Percentiles rank a stretch among this genome's conserved stretches.
Evolutionary conservation across 2,888 invertebrate genomes (phyloP).

Genomic region (Itoplectis maculator): DNA sequence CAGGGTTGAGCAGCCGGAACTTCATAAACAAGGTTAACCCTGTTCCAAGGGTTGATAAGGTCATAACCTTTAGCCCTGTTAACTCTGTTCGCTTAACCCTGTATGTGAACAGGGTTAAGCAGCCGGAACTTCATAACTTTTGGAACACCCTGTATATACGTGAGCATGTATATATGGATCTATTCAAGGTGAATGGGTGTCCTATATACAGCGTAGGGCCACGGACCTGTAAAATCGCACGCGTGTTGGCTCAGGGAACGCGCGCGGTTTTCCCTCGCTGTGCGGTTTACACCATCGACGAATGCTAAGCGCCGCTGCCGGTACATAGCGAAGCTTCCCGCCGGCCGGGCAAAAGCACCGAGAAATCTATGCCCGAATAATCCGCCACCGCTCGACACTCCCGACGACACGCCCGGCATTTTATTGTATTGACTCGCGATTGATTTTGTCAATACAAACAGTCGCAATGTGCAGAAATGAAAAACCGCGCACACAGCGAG

Average conservation of each 20-base stretch:
- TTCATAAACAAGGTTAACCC: too few species aligned
- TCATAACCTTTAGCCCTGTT: too few species aligned
- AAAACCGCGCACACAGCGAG: not conserved
- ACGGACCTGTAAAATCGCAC: constrained; percentile 47
- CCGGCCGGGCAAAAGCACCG: not conserved
- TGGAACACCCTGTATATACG: too few species aligned
- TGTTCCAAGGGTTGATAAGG: too few species aligned
- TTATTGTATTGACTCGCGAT: constrained; percentile 1
- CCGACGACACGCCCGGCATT: not conserved
- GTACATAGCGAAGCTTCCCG: not conserved
- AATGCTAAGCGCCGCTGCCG: constrained; percentile 2
- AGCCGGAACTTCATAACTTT: too few species aligned
- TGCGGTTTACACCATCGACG: constrained; percentile 35
- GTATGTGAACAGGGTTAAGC: too few species aligned
- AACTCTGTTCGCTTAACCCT: too few species aligned
- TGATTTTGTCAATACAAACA: not conserved
- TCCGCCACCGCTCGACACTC: constrained; percentile 1
- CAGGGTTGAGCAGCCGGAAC: too few species aligned
- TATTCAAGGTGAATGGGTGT: not conserved
- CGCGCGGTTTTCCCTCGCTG: constrained; percentile 42
- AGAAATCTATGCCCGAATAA: constrained; percentile 1
- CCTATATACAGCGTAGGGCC: not conserved
- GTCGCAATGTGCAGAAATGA: not conserved
- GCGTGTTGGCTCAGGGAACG: constrained; percentile 50
- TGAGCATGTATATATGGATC: too few species aligned